These are phyloP conservation scores for Zosterops lateralis DNA, from an alignment of 2,113 vertebrate genomes.

Conservation along the genomic window DNA sequence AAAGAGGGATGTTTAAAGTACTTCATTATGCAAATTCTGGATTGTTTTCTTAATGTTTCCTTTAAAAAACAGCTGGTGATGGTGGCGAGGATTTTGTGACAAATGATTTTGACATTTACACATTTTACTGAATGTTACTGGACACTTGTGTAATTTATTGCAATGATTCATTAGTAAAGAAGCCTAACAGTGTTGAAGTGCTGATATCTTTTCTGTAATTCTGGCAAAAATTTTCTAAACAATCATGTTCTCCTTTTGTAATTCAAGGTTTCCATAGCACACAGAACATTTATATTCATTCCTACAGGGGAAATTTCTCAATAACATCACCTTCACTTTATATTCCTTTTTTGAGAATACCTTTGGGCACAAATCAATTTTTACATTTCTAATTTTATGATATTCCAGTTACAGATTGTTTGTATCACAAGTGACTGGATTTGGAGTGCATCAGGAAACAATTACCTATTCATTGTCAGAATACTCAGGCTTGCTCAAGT, in stretches of 20 bases:
- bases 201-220: not conserved
- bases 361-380: not conserved
- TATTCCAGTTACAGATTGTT: not conserved
- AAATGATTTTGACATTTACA: not conserved
- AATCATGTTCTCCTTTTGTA: not conserved
- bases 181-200: not conserved
- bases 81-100: not conserved
- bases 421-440: not conserved
- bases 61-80: not conserved
- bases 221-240: not conserved
- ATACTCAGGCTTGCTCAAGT: not conserved
- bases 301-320: not conserved
- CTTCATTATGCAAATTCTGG: not conserved
- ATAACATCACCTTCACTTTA: not conserved
- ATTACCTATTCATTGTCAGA: not conserved
- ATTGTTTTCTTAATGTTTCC: not conserved
- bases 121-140: not conserved
- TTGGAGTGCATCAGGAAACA: not conserved
- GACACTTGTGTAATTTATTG: not conserved
- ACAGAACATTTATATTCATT: not conserved
- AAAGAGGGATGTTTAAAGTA: not conserved
- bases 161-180: not conserved
- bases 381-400: not conserved
- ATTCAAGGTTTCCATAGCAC: not conserved
- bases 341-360: not conserved